phyloP scores from a whole-genome alignment of 2,888 invertebrate genomes.

The Xanthorhoe spadicearia region DNA sequence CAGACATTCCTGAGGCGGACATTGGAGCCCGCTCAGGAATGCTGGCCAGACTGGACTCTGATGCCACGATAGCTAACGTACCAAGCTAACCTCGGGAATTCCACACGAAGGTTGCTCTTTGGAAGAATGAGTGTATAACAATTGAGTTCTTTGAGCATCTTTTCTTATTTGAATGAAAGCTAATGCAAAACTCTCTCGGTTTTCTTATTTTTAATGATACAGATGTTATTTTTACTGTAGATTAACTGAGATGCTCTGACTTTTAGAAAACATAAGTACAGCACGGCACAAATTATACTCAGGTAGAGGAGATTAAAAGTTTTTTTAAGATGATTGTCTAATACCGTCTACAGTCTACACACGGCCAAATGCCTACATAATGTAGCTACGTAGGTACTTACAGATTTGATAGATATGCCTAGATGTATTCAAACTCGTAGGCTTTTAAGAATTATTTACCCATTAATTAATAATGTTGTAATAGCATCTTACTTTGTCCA shows the following conservation, averaged over 20 bases:
- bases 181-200: no score
- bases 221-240: background rate
- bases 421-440: no score
- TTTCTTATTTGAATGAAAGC: background rate
- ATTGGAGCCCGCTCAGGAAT: slow-evolving; percentile 75
- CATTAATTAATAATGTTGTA: background rate
- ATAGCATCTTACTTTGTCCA: slow-evolving; percentile 6
- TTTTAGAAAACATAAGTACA: no score
- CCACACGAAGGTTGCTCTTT: slow-evolving; percentile 59
- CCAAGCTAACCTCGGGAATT: slow-evolving; percentile 63
- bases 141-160: background rate
- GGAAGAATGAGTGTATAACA: background rate
- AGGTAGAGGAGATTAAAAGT: no score
- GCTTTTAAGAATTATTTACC: no score
- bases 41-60: slow-evolving; percentile 72
- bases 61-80: slow-evolving; percentile 76
- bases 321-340: no score
- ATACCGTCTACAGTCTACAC: no score
- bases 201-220: no score
- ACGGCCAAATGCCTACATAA: no score
- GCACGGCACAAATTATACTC: background rate
- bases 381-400: no score
- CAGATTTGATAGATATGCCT: no score
- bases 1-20: slow-evolving; percentile 76
- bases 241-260: no score